Conservation (phyloP, 2,113 vertebrate genomes). For the Etheostoma spectabile region DNA sequence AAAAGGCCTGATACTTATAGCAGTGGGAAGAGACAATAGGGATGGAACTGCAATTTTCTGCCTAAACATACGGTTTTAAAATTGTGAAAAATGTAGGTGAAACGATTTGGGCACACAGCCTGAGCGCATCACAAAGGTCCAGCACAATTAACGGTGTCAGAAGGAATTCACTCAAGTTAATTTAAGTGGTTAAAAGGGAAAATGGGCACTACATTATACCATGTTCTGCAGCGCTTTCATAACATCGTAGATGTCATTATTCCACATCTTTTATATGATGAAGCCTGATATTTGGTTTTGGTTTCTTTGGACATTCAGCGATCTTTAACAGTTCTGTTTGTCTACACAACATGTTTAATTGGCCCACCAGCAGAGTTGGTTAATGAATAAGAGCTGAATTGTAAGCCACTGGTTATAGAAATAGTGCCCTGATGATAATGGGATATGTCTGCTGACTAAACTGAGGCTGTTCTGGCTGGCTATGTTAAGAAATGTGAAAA, state of each 20-base stretch:
- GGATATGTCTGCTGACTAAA: slow-evolving; percentile 5
- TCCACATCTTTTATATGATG: neutral
- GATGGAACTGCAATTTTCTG: neutral
- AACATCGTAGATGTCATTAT: neutral
- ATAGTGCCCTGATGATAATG: neutral
- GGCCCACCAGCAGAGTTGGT: neutral
- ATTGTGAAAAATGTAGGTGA: neutral
- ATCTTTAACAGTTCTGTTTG: neutral
- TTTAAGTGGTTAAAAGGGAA: slow-evolving; percentile 7
- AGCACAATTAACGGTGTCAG: slow-evolving; percentile 21
- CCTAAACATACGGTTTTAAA: neutral
- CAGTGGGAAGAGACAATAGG: neutral
- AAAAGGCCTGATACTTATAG: neutral
- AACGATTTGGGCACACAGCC: slow-evolving; percentile 4
- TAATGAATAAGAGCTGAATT: slow-evolving; percentile 27
- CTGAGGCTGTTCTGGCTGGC: neutral
- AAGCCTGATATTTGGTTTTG: neutral
- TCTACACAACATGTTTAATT: neutral
- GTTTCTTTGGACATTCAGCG: neutral
- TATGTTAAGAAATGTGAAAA: neutral
- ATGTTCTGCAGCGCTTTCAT: neutral
- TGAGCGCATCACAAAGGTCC: slow-evolving; percentile 13
- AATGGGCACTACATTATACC: neutral
- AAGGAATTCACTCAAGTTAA: slow-evolving; percentile 9
- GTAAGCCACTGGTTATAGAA: neutral